Percentiles rank a stretch among this genome's conserved stretches.
Conservation (phyloP, 1,140 invertebrate genomes). For the Drosophila cardini region DNA sequence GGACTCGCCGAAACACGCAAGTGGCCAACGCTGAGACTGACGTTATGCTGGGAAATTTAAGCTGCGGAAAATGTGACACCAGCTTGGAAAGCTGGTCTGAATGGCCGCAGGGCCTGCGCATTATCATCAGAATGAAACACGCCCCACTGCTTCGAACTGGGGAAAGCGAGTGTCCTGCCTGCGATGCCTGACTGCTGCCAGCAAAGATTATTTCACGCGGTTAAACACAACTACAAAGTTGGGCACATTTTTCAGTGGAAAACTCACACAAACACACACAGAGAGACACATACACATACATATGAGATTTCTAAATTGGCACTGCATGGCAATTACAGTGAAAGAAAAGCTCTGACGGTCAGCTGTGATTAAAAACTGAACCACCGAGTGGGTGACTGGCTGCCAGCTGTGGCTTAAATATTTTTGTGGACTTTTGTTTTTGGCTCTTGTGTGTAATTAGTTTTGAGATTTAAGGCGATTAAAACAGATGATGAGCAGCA, state of each 20-base stretch:
- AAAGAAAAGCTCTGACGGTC: conserved; percentile 43
- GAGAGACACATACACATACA: conserved; percentile 14
- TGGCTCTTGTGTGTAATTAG: conserved; percentile 73
- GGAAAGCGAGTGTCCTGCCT: conserved; percentile 3
- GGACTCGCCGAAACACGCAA: conserved; percentile 41
- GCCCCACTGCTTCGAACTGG: conserved; percentile 23
- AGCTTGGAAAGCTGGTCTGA: conserved; percentile 49
- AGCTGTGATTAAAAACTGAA: conserved; percentile 69
- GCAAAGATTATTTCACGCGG: conserved; percentile 82
- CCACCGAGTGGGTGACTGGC: not conserved
- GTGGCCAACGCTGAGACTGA: conserved; percentile 48
- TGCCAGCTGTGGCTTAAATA: conserved; percentile 34
- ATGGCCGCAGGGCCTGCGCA: conserved; percentile 69
- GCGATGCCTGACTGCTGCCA: conserved; percentile 63
- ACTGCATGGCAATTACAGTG: conserved; percentile 22
- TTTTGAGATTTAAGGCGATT: conserved; percentile 79
- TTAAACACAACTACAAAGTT: conserved; percentile 71
- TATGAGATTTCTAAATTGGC: conserved; percentile 52
- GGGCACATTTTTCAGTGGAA: conserved; percentile 40
- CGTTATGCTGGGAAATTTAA: conserved; percentile 65
- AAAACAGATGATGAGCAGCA: conserved; percentile 43
- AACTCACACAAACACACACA: conserved; percentile 3
- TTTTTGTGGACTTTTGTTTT: conserved; percentile 74
- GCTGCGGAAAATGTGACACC: conserved; percentile 83
- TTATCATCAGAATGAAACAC: conserved; percentile 78